A percentile compares a stretch with the other conserved stretches of the same genome.
Conservation (phyloP, 1,140 invertebrate genomes). For the Cataglyphis hispanica region DNA sequence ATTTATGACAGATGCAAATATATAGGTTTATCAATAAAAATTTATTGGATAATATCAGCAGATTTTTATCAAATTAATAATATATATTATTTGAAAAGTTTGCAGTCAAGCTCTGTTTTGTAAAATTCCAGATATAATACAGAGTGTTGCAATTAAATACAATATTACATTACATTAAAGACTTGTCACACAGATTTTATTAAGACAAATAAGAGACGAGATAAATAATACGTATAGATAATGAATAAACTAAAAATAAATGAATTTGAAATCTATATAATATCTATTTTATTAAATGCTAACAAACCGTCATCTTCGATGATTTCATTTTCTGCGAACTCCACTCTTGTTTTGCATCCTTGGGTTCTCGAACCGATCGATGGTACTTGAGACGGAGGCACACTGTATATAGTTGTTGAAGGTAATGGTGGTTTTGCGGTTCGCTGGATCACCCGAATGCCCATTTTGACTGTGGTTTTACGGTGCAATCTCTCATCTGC, state of each 20-base stretch:
- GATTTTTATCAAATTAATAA: neutral
- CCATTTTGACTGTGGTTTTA: constrained; percentile 93
- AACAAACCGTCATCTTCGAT: constrained; percentile 75
- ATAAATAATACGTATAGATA: neutral
- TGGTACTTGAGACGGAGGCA: constrained; percentile 66
- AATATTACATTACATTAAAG: neutral
- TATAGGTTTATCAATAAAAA: neutral
- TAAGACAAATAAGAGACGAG: neutral
- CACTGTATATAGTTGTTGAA: constrained; percentile 80
- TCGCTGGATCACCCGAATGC: constrained; percentile 91
- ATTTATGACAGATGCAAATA: neutral
- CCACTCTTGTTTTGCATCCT: constrained; percentile 64
- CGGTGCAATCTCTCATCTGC: constrained; percentile 92
- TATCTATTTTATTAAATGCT: neutral
- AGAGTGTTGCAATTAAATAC: no score
- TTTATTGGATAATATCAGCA: neutral
- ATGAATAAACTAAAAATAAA: neutral
- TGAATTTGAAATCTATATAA: neutral
- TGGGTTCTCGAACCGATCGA: constrained; percentile 50
- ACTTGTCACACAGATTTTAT: neutral
- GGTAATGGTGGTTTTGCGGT: constrained; percentile 85
- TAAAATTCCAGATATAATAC: neutral
- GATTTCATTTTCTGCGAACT: constrained; percentile 74
- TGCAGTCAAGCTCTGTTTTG: neutral
- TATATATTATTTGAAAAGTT: neutral